These are phyloP conservation scores for Mungos mungo DNA, from an alignment of 2,113 vertebrate genomes.

Conservation along the genomic window DNA sequence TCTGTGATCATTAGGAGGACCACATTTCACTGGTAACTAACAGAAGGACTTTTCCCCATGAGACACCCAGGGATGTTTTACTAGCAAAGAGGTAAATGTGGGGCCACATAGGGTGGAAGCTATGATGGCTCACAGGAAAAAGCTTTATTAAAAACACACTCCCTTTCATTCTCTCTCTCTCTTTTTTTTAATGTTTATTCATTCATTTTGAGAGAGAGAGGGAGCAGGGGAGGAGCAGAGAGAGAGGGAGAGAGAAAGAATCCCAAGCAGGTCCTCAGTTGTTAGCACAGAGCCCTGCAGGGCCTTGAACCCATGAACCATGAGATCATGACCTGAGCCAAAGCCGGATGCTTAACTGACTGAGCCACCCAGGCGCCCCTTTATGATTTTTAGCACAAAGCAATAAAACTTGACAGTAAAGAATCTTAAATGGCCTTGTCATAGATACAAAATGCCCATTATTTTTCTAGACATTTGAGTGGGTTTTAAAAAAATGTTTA, in stretches of 20 bases:
- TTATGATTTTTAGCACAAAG: background rate
- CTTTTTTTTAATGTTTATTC: too few species aligned
- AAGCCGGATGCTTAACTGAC: too few species aligned
- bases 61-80: background rate
- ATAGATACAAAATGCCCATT: background rate
- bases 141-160: background rate
- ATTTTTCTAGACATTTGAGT: constrained; percentile 6
- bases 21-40: background rate
- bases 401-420: background rate
- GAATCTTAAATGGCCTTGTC: constrained; percentile 20
- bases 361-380: background rate
- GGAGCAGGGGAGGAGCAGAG: too few species aligned
- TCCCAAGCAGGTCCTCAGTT: too few species aligned
- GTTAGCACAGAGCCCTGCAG: too few species aligned
- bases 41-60: background rate
- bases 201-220: too few species aligned
- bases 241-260: too few species aligned
- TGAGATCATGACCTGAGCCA: too few species aligned
- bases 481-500: too few species aligned
- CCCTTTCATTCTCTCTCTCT: background rate
- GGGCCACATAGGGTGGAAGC: background rate
- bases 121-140: background rate
- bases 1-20: background rate
- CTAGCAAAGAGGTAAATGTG: background rate
- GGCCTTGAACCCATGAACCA: too few species aligned